phyloP scores from a whole-genome alignment of 1,140 invertebrate species.

The Samia ricini region DNA sequence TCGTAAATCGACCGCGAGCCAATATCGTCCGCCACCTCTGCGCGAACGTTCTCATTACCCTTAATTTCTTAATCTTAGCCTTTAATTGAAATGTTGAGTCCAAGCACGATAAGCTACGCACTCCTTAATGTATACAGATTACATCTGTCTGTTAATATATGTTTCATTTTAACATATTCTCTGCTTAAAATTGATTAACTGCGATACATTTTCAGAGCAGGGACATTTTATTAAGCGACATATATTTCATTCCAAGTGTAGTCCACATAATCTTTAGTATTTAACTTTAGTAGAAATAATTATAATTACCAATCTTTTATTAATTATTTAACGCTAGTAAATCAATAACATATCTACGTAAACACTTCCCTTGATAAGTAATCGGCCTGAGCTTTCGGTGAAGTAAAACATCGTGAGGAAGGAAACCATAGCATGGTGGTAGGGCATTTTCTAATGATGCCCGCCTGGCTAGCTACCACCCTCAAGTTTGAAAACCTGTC shows the following conservation, averaged over 20 bases:
- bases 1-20: conserved; percentile 30
- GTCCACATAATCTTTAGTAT: no score
- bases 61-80: conserved; percentile 63
- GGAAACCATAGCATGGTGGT: no score
- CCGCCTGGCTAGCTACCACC: no score
- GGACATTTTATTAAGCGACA: background rate
- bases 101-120: conserved; percentile 39
- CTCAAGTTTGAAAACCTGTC: no score
- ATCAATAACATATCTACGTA: no score
- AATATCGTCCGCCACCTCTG: conserved; percentile 47
- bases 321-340: no score
- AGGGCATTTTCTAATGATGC: no score
- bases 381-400: no score
- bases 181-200: background rate
- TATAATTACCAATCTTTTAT: no score
- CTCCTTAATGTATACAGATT: conserved; percentile 43
- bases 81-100: conserved; percentile 68
- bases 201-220: background rate
- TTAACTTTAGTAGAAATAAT: no score
- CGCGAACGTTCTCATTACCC: conserved; percentile 47
- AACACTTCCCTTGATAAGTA: no score
- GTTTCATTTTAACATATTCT: background rate
- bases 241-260: background rate
- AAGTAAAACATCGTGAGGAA: no score
- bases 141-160: background rate